Evolutionary conservation across 2,888 invertebrate species (phyloP).

Genomic region (Bugula neritina): DNA sequence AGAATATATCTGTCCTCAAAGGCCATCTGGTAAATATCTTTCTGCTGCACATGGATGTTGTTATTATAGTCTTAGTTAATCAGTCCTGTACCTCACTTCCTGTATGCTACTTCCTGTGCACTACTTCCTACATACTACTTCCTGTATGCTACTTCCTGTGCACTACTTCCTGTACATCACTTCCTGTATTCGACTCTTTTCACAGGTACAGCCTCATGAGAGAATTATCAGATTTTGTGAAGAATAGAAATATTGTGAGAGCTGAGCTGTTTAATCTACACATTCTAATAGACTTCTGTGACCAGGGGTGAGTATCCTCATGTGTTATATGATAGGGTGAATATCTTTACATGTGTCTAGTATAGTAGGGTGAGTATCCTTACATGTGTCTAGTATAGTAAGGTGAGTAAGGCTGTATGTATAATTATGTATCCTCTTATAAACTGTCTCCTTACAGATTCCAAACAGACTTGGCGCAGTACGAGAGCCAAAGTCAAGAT

Average conservation of each 20-base stretch:
- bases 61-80: too few relatives aligned
- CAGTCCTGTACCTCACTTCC: neutral
- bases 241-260: neutral
- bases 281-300: constrained; percentile 9
- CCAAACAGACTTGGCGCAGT: constrained; percentile 11
- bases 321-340: too few relatives aligned
- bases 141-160: too few relatives aligned
- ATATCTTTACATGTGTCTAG: too few relatives aligned
- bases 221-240: constrained; percentile 4
- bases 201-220: neutral
- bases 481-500: constrained; percentile 7
- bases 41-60: neutral
- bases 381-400: too few relatives aligned
- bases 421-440: neutral
- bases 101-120: neutral
- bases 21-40: constrained; percentile 19
- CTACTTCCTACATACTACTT: neutral
- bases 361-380: too few relatives aligned
- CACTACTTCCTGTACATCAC: too few relatives aligned
- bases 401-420: too few relatives aligned
- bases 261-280: neutral
- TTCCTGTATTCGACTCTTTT: neutral
- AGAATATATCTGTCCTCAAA: neutral
- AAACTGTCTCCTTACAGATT: neutral
- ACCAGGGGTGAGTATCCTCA: constrained; percentile 17